Evolutionary conservation across 92 coral and sea anemone species (phyloP).

Genomic region (Anthopleura xanthogrammica): DNA sequence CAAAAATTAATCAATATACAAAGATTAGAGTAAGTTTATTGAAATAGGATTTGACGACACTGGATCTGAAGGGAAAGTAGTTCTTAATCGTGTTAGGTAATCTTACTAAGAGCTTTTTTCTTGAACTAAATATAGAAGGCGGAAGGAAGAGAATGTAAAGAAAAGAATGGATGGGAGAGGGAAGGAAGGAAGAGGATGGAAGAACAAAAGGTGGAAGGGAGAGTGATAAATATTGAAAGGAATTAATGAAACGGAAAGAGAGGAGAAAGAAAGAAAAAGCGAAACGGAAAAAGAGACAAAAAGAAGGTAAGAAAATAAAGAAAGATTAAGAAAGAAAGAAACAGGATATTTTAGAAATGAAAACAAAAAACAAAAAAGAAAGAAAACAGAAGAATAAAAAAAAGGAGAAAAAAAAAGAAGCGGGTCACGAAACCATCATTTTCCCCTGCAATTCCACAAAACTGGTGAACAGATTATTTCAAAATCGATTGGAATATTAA

Average conservation of each 20-base stretch:
- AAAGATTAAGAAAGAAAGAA: neutral
- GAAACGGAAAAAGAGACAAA: neutral
- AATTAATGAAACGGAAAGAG: neutral
- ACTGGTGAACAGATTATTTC: neutral
- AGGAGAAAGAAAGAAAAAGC: neutral
- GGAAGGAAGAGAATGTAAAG: neutral
- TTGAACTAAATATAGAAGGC: neutral
- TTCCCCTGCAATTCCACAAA: neutral
- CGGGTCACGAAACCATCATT: neutral
- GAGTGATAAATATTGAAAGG: neutral
- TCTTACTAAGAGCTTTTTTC: neutral
- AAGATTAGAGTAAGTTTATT: neutral
- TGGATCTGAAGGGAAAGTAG: neutral
- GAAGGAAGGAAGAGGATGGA: neutral
- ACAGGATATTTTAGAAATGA: neutral
- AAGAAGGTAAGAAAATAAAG: neutral
- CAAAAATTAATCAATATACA: neutral
- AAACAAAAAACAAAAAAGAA: neutral
- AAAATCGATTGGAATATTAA: neutral
- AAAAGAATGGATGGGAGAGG: neutral
- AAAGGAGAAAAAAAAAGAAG: neutral
- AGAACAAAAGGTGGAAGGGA: neutral
- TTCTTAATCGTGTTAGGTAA: neutral
- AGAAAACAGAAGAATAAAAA: neutral
- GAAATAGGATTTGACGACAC: neutral